phyloP scores from a whole-genome alignment of 2,113 vertebrate species.

The Hucho hucho region DNA sequence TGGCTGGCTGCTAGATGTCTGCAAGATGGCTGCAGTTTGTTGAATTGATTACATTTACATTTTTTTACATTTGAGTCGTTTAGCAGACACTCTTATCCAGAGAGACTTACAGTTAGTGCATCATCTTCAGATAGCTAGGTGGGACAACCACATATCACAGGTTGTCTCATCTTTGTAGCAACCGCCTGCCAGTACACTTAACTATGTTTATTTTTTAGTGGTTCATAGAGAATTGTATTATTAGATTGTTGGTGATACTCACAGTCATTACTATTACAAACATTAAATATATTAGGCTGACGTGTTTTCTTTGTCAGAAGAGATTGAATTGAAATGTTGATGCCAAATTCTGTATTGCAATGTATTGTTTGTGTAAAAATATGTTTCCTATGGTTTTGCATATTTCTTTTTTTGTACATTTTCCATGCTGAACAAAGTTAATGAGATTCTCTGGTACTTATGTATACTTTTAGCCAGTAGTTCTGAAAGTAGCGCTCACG shows the following conservation, averaged over 20 bases:
- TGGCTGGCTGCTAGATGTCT: too few species aligned
- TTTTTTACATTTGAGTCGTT: too few species aligned
- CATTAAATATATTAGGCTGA: neutral
- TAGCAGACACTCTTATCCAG: too few species aligned
- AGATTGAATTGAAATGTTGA: neutral
- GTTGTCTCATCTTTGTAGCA: neutral
- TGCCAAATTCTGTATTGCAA: conserved; percentile 1
- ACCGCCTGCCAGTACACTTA: neutral
- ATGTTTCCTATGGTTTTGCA: neutral
- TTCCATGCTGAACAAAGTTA: neutral
- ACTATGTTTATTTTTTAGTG: neutral
- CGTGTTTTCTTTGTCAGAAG: neutral
- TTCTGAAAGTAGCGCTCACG: too few species aligned
- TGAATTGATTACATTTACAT: too few species aligned
- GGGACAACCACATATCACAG: too few species aligned
- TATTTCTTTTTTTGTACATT: neutral
- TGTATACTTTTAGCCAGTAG: too few species aligned
- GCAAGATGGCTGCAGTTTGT: too few species aligned
- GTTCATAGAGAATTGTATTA: neutral
- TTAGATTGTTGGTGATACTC: neutral
- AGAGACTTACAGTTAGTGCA: too few species aligned
- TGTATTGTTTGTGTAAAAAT: neutral
- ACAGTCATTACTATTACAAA: neutral
- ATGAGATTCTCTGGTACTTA: too few species aligned
- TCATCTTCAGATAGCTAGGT: too few species aligned